Percentiles rank a stretch among this genome's conserved stretches.
Evolutionary conservation across 1,140 invertebrate species (phyloP).

Genomic region (Yoshiicerus persimilis): DNA sequence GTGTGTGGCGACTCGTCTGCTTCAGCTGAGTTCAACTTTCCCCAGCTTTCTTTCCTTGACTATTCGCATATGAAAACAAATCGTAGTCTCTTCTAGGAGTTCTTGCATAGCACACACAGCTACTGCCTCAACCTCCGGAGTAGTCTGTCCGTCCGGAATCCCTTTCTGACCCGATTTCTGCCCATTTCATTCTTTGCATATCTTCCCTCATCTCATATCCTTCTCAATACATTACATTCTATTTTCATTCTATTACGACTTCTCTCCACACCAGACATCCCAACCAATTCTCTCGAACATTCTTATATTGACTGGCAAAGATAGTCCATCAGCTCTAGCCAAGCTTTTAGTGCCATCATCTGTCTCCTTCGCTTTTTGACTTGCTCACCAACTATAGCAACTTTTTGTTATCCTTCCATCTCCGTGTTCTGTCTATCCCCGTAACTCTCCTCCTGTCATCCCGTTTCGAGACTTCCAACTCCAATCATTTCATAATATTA

Average conservation of each 20-base stretch:
- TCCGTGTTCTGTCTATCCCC: background rate
- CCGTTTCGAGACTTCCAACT: background rate
- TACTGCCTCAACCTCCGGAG: slow-evolving; percentile 9
- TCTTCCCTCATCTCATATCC: background rate
- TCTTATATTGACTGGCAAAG: background rate
- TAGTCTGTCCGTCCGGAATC: slow-evolving; percentile 17
- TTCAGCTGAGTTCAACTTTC: background rate
- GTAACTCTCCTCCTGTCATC: background rate
- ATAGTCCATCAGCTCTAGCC: background rate
- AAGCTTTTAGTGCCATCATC: background rate
- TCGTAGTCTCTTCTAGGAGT: slow-evolving; percentile 9
- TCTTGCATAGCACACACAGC: background rate
- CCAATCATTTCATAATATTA: background rate
- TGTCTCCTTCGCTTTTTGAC: background rate
- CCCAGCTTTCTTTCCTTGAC: background rate
- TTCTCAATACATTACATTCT: background rate
- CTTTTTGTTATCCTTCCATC: background rate
- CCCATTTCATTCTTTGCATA: slow-evolving; percentile 8
- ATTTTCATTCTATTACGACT: slow-evolving; percentile 2
- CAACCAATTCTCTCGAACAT: background rate
- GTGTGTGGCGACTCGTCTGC: background rate
- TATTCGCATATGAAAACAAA: slow-evolving; percentile 10
- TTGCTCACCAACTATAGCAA: background rate
- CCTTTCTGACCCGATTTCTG: slow-evolving; percentile 4
- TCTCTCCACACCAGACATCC: background rate